Evolutionary conservation across 2,888 invertebrate genomes (phyloP), one percentile per base, ranked within the genome.

Genomic region (Lissonota sp.): DNA sequence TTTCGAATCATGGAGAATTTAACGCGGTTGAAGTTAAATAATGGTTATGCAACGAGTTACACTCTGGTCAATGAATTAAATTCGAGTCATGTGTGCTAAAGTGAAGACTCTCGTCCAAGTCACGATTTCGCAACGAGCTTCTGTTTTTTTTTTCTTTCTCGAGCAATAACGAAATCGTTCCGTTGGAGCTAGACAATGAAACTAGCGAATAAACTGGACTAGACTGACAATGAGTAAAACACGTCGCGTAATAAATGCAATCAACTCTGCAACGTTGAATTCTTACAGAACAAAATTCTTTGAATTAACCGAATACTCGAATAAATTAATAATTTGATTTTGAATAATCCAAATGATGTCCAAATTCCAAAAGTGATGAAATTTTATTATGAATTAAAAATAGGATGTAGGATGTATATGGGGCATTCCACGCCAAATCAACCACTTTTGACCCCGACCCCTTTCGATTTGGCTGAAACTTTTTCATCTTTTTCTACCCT

Each of bases 91-190:
- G 87, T 86, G 86, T 86, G 86, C 87, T 88, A 85, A 88, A 87
- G 86, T 87, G 87, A 16, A 72, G 86, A n/a, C n/a, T 84, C 84
- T 87, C 87, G 88, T 88, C 88, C 89, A 87, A 89, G 89, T 90
- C 90, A 88, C 89, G 90, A 90, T 87, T 88, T 88, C 53, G 12
- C 51, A 53, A 42, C 53, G 51, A 62, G 51, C 14, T 14, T 62
- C 14, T 60, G 14, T 71, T 49, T 58, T 51, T 39, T 51, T 58
- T 58, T 51, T 39, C 40, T 58, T 39, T 26, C 4, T n/a, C 16
- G 49, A 46, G 37, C 12, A 58, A 14, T 39, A 51, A 62, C 12
- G 7, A 6, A 53, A 62, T 51, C 42, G 57, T 58, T 58, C 39
- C 12, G 37, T 46, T 66, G 4, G 64, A 6, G 39, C 51, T 39